Base-by-base conservation (phyloP, 1,140 invertebrate genomes). In the Camponotus floridanus region DNA sequence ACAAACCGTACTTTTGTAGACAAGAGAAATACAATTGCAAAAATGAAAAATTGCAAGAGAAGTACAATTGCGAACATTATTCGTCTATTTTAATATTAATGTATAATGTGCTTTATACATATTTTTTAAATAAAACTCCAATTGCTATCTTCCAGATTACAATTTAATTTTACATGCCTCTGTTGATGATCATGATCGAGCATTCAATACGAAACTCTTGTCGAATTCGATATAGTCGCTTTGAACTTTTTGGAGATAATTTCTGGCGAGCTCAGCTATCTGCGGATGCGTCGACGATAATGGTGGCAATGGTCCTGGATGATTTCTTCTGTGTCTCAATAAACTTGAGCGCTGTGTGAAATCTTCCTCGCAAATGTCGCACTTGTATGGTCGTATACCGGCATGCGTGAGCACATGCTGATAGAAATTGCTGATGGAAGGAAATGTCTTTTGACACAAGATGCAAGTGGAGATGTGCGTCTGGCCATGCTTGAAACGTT, bases 351-450 rank as follows among this genome's bases (percentile, higher is more conserved):
- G 88, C 64, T 90, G 89, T 0, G 92, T 93, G n/a, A 94, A 94
- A 5, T 92, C 86, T 7, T 92, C 91, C 0, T 76, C 74, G 48
- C 94, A 94, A 7, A 94, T 79, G 59, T 94, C 92, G 55, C 96
- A 97, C 87, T 95, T 96, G 87, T 96, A 97, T 0, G 96, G 96
- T 68, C 96, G 95, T 81, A 97, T 96, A 0, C 96, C 96, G 2
- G 96, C 96, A 88, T 97, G 96, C 26, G 96, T 96, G 13, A 96
- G 93, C 33, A 96, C 95, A 87, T 97, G 96, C 42, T 93, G 93
- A 67, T 94, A 90, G 33, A 91, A 93, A 64, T 93, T 94, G 36
- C 92, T 93, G 11, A 79, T 86, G 0, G 87, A 91, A 0, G 71
- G 39, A 7, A 95, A 95, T 0, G 57, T 57, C 59, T 96, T 95